Percentiles rank a stretch among this genome's conserved stretches.
phyloP scores from a whole-genome alignment of 92 coral and sea anemone genomes.

The Zoanthus sociatus region DNA sequence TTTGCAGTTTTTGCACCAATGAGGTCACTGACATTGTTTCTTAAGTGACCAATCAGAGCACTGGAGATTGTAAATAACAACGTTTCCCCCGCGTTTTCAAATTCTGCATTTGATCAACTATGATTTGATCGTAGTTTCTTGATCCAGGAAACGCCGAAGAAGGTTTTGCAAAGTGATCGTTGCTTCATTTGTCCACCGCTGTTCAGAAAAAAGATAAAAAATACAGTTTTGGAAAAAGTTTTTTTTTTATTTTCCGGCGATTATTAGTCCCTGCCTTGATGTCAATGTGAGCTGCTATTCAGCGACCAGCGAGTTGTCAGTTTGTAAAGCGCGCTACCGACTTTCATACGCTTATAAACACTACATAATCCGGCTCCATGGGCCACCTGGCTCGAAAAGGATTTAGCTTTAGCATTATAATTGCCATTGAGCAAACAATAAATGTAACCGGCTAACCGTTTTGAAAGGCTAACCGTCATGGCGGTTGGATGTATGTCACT shows the following conservation, averaged over 20 bases:
- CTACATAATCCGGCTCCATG: no score
- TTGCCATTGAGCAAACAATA: no score
- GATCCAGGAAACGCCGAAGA: conserved; percentile 66
- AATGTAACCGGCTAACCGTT: no score
- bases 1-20: conserved; percentile 48
- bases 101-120: neutral
- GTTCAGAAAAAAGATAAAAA: conserved; percentile 4
- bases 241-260: no score
- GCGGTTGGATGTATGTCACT: neutral
- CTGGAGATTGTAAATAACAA: conserved; percentile 7
- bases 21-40: conserved; percentile 49
- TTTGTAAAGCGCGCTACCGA: no score
- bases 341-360: no score
- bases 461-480: neutral
- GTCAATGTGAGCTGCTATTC: no score
- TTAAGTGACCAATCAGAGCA: conserved; percentile 41
- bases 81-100: conserved; percentile 50
- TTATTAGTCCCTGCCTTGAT: no score
- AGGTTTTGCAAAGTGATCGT: conserved; percentile 37
- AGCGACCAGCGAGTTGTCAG: no score
- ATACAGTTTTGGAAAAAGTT: no score
- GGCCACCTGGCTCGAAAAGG: no score
- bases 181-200: conserved; percentile 56
- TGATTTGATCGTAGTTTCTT: neutral
- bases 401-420: no score